Evolutionary conservation across 2,113 vertebrate genomes (phyloP), one percentile per base, ranked within the genome.

Genomic region (Nyctibius bracteatus): DNA sequence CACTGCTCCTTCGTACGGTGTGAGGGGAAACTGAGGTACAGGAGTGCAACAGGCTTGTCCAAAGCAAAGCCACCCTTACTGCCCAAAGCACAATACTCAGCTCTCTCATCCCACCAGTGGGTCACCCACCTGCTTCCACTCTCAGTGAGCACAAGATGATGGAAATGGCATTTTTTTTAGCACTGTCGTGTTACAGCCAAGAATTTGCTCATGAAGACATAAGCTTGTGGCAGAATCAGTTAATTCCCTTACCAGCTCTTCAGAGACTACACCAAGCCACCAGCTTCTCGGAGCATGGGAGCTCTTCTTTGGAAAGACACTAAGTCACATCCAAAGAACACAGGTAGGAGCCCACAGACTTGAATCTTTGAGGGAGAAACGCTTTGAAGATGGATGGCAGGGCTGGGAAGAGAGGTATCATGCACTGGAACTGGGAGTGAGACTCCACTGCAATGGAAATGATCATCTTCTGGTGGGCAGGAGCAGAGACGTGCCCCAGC

Each of bases 401-500:
- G 31, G 43, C 18, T 59, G 52, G 88, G 28, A 68, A 77, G 59
- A 54, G n/a, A 73, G 41, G 19, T 27, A 39, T 17, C 14, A 37
- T 0, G 4, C 28, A 22, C 28, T 63, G 11, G 27, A 75, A 52
- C 8, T 35, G 61, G 47, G 47, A 92, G 24, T 9, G 35, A 81
- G 82, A 52, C 4, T 30, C 33, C 4, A 8, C 16, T 12, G 27
- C 46, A 25, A 21, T 20, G 51, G 18, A 35, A 59, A n/a, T 1
- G 14, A 80, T 51, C 47, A 31, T 19, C 43, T 67, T 17, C 55
- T 57, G 37, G 23, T 8, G 65, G 65, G 33, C 0, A 3, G 39
- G 49, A 2, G 3, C 27, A 72, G 31, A 52, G 30, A 47, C 0
- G 0, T 35, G 43, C 12, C 31, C 23, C 44, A 37, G 47, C 0